These are phyloP conservation scores for Micoletzkya japonica DNA, from an alignment of 2,888 invertebrate species.

Conservation along the genomic window DNA sequence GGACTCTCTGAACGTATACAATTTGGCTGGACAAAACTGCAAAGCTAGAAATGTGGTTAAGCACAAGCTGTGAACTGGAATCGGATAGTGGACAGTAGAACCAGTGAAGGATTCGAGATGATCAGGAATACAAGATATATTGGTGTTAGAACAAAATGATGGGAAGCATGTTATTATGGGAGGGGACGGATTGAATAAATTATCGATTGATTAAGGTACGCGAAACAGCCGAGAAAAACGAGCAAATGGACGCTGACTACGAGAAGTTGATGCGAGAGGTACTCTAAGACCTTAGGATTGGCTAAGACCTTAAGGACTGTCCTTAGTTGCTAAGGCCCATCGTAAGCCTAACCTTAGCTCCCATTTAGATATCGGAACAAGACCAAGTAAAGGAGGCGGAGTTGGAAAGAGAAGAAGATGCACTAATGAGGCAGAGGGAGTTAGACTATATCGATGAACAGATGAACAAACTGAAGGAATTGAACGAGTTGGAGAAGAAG, in stretches of 20 bases:
- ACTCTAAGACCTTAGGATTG: not conserved
- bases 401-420: conserved; percentile 36
- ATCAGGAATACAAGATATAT: no score
- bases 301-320: no score
- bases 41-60: no score
- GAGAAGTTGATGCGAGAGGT: conserved; percentile 36
- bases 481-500: conserved; percentile 44
- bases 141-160: no score
- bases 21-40: no score
- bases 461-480: conserved; percentile 38
- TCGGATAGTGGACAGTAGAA: no score
- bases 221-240: conserved; percentile 33
- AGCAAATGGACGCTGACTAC: conserved; percentile 34
- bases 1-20: no score
- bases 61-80: no score
- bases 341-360: not conserved
- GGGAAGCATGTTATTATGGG: no score
- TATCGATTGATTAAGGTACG: conserved; percentile 31
- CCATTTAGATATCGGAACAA: conserved; percentile 26
- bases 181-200: no score
- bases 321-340: no score
- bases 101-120: no score
- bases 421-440: conserved; percentile 36
- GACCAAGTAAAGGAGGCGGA: conserved; percentile 19
- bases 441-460: conserved; percentile 47